Base-by-base conservation (phyloP, 2,888 invertebrate species). In the Coremacera marginata region DNA sequence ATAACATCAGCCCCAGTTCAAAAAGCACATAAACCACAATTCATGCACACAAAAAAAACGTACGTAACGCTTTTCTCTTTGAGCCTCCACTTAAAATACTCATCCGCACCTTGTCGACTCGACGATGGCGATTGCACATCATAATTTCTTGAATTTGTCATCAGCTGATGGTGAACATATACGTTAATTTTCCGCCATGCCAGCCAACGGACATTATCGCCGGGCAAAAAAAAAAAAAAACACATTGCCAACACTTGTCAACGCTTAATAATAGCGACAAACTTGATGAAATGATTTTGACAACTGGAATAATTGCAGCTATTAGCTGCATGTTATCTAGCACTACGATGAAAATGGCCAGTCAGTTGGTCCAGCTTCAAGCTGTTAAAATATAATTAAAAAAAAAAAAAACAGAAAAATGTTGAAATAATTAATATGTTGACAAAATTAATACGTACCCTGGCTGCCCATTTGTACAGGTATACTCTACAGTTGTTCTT, bases 121-220 rank as follows among this genome's bases (percentile, higher is more conserved):
- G n/a, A 19, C 27, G n/a, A 22, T 25, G 7, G 62, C 44, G 37
- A 62, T 55, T 25, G 55, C 62, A 73, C 51, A 62, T 74, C 74
- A 74, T 74, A 74, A 74, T 65, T 74, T 74, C 55, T 67, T 55
- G 37, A 52, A 55, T 74, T 67, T 74, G 74, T 63, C 72, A 72
- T 60, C 72, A 11, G 31, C 16, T 25, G 49, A 8, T 49, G 37
- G 3, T 49, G 51, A 11, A n/a, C 65, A 19, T 14, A n/a, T 44
- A 25, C 51, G 51, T 25, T 19, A 27, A 22, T 14, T 37, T 11
- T 11, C 68, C 68, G n/a, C 70, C 70, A 51, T 16, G 3, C 27
- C 3, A 27, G 11, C 14, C 16, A 70, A 14, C 19, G 25, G 37
- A 49, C 49, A 16, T 1, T n/a, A 2, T 31, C n/a, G 44, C 44